Evolutionary conservation across 1,140 invertebrate genomes (phyloP), one percentile per base, ranked within the genome.

Genomic region (Lepidurus packardi): DNA sequence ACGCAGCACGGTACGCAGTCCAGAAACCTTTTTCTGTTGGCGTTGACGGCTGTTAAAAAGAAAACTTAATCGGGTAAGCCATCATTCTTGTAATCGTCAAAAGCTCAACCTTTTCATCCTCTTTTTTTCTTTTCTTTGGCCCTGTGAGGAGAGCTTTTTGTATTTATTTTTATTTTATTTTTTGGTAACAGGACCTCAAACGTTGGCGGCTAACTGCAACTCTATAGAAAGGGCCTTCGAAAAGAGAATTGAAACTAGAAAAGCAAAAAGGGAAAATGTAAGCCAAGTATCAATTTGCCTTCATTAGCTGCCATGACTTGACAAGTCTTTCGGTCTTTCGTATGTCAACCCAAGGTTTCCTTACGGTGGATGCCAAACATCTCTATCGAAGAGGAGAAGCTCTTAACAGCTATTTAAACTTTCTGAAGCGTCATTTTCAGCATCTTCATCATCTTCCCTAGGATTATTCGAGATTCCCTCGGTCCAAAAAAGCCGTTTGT

Each of bases 201-300:
- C 16, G 53, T 65, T 65, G 53, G 53, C 53, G 53, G 53, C 53
- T 34, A 34, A 34, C 34, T 34, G 34, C 34, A 34, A 34, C 34
- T 34, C 0, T 34, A 65, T n/a, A 65, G 16, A 7, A 21, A 65
- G 21, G 53, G n/a, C 21, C 16, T n/a, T 65, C 21, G 21, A 7
- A 65, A 65, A 65, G n/a, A 65, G 53, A 16, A 65, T n/a, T 7
- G 13, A 21, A 21, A 65, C 53, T 65, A 3, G 53, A 65, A 21
- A 11, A 65, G 53, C 3, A 21, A 21, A n/a, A 44, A 13, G 43
- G 13, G 75, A 78, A 74, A 25, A 74, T 34, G 73, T 45, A 74
- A 44, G 78, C 73, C 78, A 77, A 77, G 75, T 78, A 78, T 78
- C 78, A 78, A 78, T 78, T 78, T 78, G 78, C 78, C 78, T 78